phyloP scores from a whole-genome alignment of 2,888 invertebrate species.

The Serrognathus titanus region DNA sequence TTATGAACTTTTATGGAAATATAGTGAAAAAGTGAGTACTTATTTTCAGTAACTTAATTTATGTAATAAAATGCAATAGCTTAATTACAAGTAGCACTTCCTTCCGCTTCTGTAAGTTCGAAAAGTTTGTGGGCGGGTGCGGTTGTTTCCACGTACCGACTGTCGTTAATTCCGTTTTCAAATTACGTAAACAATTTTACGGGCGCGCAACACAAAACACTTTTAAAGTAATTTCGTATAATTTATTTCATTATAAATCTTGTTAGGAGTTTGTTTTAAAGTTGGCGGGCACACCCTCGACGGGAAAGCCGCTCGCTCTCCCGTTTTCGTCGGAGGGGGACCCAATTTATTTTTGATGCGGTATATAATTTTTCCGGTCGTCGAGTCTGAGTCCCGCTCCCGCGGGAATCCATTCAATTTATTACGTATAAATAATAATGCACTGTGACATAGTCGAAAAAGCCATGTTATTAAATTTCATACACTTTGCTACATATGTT shows the following conservation, averaged over 20 bases:
- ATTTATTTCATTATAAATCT: conserved; percentile 19
- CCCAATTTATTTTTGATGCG: conserved; percentile 46
- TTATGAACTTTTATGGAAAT: too few relatives aligned
- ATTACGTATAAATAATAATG: conserved; percentile 34
- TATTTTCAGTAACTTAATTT: too few relatives aligned
- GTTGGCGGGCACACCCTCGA: conserved; percentile 1
- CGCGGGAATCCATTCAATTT: conserved; percentile 33
- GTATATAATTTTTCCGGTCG: conserved; percentile 45
- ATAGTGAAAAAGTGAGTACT: too few relatives aligned
- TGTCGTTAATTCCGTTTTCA: too few relatives aligned
- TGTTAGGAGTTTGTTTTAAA: conserved; percentile 14
- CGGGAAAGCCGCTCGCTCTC: conserved; percentile 1
- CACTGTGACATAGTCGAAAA: conserved; percentile 12
- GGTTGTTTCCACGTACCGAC: too few relatives aligned
- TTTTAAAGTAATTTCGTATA: conserved; percentile 14
- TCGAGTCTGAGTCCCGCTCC: conserved; percentile 32
- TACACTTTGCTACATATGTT: neutral
- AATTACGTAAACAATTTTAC: neutral
- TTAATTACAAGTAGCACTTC: too few relatives aligned
- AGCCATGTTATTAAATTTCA: conserved; percentile 2
- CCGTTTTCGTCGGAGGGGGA: conserved; percentile 13
- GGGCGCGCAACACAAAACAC: neutral
- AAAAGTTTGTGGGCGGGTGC: too few relatives aligned
- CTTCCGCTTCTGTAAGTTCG: too few relatives aligned
- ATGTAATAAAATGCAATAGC: too few relatives aligned